Percentiles rank a stretch among this genome's conserved stretches.
Evolutionary conservation across 2,888 invertebrate species (phyloP).

Genomic region (Diadromus collaris): DNA sequence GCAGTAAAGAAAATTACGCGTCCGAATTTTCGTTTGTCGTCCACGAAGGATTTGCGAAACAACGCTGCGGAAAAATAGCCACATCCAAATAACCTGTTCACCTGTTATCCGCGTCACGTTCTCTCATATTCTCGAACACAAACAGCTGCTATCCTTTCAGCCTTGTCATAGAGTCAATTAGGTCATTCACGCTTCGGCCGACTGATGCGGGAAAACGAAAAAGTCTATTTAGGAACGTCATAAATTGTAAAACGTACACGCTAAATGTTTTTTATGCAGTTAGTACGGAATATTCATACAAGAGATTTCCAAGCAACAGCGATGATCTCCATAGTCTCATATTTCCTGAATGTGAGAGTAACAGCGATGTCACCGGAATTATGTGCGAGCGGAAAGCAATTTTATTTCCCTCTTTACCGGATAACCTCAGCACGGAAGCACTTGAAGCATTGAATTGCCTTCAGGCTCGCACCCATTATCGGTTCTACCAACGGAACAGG

Average conservation of each 20-base stretch:
- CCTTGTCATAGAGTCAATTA: not conserved
- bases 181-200: not conserved
- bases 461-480: not conserved
- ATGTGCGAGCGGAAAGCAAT: conserved; percentile 56
- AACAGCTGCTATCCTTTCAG: not conserved
- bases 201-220: not conserved
- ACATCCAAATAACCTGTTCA: not conserved
- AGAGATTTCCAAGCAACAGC: not conserved
- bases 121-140: not conserved
- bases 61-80: not conserved
- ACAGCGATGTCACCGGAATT: conserved; percentile 65
- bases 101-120: not conserved
- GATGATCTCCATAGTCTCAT: not conserved
- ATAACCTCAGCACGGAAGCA: conserved; percentile 23
- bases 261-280: not conserved
- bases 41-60: conserved; percentile 14
- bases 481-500: not conserved
- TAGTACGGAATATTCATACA: not conserved
- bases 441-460: conserved; percentile 57
- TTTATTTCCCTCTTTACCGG: conserved; percentile 19
- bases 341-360: conserved; percentile 15
- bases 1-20: conserved; percentile 44
- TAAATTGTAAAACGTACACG: not conserved
- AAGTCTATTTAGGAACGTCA: not conserved
- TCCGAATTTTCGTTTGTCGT: conserved; percentile 13